Evolutionary conservation across 2,888 invertebrate species (phyloP), one percentile per base, ranked within the genome.

Genomic region (Calameuta filiformis): DNA sequence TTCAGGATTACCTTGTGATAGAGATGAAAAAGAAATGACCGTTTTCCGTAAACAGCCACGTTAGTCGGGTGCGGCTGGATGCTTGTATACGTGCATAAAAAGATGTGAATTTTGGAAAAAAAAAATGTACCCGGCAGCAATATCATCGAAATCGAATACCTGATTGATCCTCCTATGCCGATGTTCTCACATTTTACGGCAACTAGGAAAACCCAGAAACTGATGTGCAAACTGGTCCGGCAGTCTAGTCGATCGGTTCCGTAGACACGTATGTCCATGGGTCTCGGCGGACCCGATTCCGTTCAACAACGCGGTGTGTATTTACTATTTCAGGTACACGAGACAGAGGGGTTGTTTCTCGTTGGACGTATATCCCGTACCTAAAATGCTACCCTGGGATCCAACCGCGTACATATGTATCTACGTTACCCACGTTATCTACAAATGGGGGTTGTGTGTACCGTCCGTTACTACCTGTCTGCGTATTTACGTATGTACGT

Each of bases 1-100:
- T 85, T 86, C 82, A 83, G 90, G 89, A 90, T 91, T 89, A 90
- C 87, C 84, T 81, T 80, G 81, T 84, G 88, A 87, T 89, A 90
- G 90, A 89, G 88, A 34, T 31, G 71, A 15, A 69, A 71, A n/a
- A 30, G 31, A 71, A 31, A 33, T 31, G 12, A 31, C 12, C 12
- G 3, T 31, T 34, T 31, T 31, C 31, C 56, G 9, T 56, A 23
- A 56, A 56, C 56, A 56, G 56, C 23, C 40, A 23, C 15, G 15
- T 40, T 40, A 40, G 0, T 40, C 23, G 0, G 40, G 40, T 40
- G 12, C 40, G 15, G 1, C 12, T 15, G 1, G 40, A 6, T 40
- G 15, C 4, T 40, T 12, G 23, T 9, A 23, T 23, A 9, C 23
- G 23, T 23, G 9, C 1, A 15, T 40, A 40, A 56, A 56, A 23